phyloP scores from a whole-genome alignment of 30 jellyfish, hydroid and myxozoan genomes.

The Turritopsis rubra region DNA sequence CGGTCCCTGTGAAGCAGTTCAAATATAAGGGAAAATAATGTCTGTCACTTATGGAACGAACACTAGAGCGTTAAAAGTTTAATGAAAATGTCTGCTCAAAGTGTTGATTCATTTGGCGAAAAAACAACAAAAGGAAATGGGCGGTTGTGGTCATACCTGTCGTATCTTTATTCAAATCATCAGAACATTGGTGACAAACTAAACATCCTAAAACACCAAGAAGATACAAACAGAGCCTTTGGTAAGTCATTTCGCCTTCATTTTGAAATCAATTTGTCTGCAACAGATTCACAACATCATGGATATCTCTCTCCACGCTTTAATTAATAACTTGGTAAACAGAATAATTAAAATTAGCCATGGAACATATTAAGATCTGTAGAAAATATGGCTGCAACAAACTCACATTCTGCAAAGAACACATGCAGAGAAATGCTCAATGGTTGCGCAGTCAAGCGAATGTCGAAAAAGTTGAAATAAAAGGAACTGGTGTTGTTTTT shows the following conservation, averaged over 20 bases:
- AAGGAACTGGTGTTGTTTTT: not conserved
- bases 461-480: not conserved
- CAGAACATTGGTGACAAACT: not conserved
- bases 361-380: not conserved
- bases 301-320: not conserved
- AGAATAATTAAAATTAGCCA: not conserved
- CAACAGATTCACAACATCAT: not conserved
- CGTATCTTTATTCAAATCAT: not conserved
- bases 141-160: not conserved
- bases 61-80: no score
- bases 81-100: no score
- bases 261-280: not conserved
- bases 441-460: slow-evolving; percentile 14
- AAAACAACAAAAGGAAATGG: not conserved
- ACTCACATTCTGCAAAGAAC: slow-evolving; percentile 10
- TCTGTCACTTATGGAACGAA: no score
- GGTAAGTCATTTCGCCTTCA: not conserved
- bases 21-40: no score
- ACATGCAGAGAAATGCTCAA: not conserved
- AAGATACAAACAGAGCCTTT: not conserved
- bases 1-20: no score
- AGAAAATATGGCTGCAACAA: not conserved
- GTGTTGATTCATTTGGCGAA: no score
- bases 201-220: not conserved
- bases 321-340: not conserved